Evolutionary conservation across 2,888 invertebrate genomes (phyloP), one percentile per base, ranked within the genome.

Genomic region (Gryllus longicercus): DNA sequence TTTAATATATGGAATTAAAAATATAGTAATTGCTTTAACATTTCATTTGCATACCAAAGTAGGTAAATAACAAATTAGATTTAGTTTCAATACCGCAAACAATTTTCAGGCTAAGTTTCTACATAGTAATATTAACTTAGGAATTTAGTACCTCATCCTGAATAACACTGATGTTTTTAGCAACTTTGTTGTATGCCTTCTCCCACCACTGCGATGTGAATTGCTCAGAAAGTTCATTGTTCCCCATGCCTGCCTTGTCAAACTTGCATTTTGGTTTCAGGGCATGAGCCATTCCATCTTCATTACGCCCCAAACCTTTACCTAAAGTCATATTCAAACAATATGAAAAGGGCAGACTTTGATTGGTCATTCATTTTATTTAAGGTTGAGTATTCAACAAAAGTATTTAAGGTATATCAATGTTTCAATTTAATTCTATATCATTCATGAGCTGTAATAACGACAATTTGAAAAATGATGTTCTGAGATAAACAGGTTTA

Each of bases 131-230:
- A 25, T 25, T 16, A 63, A 2, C 79, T 79, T 77, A 2, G 25
- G 3, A 38, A 38, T 38, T 38, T 2, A 38, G 25, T 38, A 82
- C 81, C 74, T 79, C 51, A 50, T 81, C 81, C 50, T 82, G 79
- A 25, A 85, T 84, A 18, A 86, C 84, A n/a, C 82, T 88, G 11
- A 95, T 89, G 86, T 93, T 94, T 10, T 89, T 89, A 2, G 93
- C 90, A 2, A 95, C 94, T 84, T 92, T 92, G 85, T 96, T 92
- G 84, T 92, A 96, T 12, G 93, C 88, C 14, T 91, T 90, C 82
- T 93, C 93, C 95, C 95, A 96, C 96, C 96, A 96, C 84, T 95
- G 93, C 83, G 93, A 92, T 0, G 93, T 93, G 85, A 93, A 95
- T 84, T 94, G 92, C 11, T 92, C 90, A 0, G 92, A 92, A 3